These are phyloP conservation scores for Gymnodraco acuticeps DNA, from an alignment of 2,797 vertebrate genomes.

Conservation along the genomic window DNA sequence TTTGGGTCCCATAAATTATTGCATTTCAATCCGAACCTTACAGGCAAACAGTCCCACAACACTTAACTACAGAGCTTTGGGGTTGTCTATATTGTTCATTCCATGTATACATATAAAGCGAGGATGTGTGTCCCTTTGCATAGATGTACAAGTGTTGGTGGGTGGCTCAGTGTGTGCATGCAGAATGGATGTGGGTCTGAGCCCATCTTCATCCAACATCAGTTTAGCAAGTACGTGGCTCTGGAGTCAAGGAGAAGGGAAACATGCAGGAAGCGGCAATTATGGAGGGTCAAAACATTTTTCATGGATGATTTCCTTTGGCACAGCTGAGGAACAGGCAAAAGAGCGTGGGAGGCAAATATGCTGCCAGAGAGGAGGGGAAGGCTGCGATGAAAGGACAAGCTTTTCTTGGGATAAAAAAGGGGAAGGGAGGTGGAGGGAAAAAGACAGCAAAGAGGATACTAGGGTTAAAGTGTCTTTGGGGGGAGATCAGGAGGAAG, in stretches of 20 bases:
- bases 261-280: constrained; percentile 75
- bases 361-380: constrained; percentile 32
- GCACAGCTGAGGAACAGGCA: constrained; percentile 57
- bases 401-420: constrained; percentile 26
- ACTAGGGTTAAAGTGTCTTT: constrained; percentile 41
- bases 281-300: constrained; percentile 80
- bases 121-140: neutral
- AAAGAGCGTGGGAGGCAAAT: constrained; percentile 46
- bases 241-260: constrained; percentile 51
- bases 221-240: constrained; percentile 49
- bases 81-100: neutral
- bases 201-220: constrained; percentile 42
- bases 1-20: neutral
- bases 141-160: neutral
- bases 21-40: neutral
- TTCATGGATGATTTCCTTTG: constrained; percentile 79
- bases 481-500: constrained; percentile 29
- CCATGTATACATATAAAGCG: neutral
- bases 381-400: constrained; percentile 25
- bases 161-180: constrained; percentile 24
- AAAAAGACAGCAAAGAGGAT: constrained; percentile 32
- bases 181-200: constrained; percentile 29
- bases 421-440: constrained; percentile 13
- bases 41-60: neutral
- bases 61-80: neutral